phyloP scores from a whole-genome alignment of 2,113 vertebrate genomes.

The Mustela lutreola region DNA sequence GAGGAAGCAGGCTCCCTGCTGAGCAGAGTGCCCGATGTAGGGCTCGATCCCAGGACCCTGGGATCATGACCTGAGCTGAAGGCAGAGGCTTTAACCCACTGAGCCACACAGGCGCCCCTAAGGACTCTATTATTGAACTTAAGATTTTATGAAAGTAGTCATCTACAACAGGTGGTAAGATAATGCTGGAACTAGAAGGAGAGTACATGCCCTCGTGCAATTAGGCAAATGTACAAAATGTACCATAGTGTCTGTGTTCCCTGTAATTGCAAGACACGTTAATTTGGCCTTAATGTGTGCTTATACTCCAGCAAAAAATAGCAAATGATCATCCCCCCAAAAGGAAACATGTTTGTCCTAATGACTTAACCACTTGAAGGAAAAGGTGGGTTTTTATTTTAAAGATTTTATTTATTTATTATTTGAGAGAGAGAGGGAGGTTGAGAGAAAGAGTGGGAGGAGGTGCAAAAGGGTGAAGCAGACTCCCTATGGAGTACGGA shows the following conservation, averaged over 20 bases:
- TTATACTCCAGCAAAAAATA: constrained; percentile 25
- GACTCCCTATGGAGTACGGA: too few species aligned
- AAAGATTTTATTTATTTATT: neutral
- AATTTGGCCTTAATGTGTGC: constrained; percentile 8
- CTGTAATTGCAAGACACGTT: neutral
- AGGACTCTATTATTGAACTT: neutral
- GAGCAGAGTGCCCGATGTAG: too few species aligned
- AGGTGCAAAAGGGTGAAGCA: too few species aligned
- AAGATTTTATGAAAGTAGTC: constrained; percentile 6
- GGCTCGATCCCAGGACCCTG: too few species aligned
- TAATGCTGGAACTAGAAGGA: neutral
- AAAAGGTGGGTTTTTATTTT: neutral
- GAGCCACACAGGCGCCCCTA: neutral
- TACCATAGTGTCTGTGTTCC: neutral
- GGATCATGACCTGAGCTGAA: too few species aligned
- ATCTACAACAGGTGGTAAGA: neutral
- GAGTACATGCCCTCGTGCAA: neutral
- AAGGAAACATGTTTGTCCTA: neutral
- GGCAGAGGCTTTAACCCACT: too few species aligned
- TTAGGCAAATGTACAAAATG: constrained; percentile 41
- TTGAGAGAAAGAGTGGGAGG: too few species aligned
- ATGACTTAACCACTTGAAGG: constrained; percentile 11
- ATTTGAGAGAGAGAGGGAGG: neutral
- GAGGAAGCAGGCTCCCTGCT: too few species aligned
- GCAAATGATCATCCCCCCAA: neutral